Evolutionary conservation across 2,888 invertebrate genomes (phyloP).

Genomic region (Opisthograptis luteolata): DNA sequence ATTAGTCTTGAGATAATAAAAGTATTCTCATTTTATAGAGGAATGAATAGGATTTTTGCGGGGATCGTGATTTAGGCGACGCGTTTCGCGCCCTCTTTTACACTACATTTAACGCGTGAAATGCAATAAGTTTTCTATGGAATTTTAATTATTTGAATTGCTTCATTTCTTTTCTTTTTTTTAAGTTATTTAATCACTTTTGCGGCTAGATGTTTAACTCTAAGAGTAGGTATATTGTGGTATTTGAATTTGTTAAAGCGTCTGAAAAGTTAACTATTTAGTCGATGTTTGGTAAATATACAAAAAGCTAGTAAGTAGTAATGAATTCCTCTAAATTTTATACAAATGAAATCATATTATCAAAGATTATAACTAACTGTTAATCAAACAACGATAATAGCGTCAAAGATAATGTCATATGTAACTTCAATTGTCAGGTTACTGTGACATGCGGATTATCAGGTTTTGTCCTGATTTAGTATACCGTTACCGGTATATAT

Average conservation of each 20-base stretch:
- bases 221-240: background rate
- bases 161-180: conserved; percentile 13
- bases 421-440: conserved; percentile 42
- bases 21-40: conserved; percentile 37
- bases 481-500: conserved; percentile 34
- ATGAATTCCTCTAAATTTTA: too few species aligned
- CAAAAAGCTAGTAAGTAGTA: too few species aligned
- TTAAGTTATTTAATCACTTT: conserved; percentile 9
- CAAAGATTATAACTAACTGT: conserved; percentile 3
- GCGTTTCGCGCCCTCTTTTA: conserved; percentile 39
- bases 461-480: conserved; percentile 9
- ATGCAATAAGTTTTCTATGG: conserved; percentile 30
- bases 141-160: conserved; percentile 17
- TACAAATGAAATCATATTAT: background rate
- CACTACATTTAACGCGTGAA: conserved; percentile 43
- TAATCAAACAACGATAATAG: conserved; percentile 19
- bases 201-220: too few species aligned
- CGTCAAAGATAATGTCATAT: conserved; percentile 26
- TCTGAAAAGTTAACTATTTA: too few species aligned
- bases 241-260: too few species aligned
- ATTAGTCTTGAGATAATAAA: conserved; percentile 49
- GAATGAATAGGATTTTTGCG: conserved; percentile 48
- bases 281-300: too few species aligned
- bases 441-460: conserved; percentile 41
- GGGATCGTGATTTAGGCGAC: conserved; percentile 44